Conservation (phyloP, 1,140 invertebrate genomes). For the Gonatopus flavifemur region DNA sequence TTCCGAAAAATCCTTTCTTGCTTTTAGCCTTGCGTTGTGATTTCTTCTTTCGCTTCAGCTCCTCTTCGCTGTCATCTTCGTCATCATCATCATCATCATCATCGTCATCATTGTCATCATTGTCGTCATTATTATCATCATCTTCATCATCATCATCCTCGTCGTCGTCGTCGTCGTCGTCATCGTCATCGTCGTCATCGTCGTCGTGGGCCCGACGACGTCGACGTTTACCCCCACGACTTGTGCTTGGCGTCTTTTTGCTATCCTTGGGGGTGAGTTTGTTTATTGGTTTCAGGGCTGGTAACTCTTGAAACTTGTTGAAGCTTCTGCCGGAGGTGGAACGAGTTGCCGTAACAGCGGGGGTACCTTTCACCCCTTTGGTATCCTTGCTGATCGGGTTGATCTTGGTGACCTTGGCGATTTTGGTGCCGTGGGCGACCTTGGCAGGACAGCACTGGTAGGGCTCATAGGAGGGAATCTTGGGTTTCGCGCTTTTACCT, state of each 20-base stretch:
- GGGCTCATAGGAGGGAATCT: slow-evolving; percentile 76
- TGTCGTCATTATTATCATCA: slow-evolving; percentile 26
- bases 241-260: slow-evolving; percentile 42
- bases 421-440: slow-evolving; percentile 70
- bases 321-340: slow-evolving; percentile 30
- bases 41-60: too few relatives aligned
- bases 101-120: slow-evolving; percentile 27
- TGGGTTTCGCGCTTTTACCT: slow-evolving; percentile 75
- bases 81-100: slow-evolving; percentile 27
- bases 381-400: slow-evolving; percentile 52
- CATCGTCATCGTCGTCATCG: slow-evolving; percentile 25
- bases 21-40: slow-evolving; percentile 63
- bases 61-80: slow-evolving; percentile 57
- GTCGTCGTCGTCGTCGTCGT: slow-evolving; percentile 28
- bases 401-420: slow-evolving; percentile 70
- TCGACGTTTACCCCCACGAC: not conserved
- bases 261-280: slow-evolving; percentile 55
- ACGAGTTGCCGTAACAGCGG: slow-evolving; percentile 7
- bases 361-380: slow-evolving; percentile 16
- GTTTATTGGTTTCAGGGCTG: slow-evolving; percentile 53
- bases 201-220: too few relatives aligned
- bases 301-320: slow-evolving; percentile 39
- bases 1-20: slow-evolving; percentile 81
- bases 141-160: slow-evolving; percentile 24
- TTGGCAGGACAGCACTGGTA: slow-evolving; percentile 89